Conservation (phyloP, 64 coral and sea anemone species). For the Stichodactyla helianthus region DNA sequence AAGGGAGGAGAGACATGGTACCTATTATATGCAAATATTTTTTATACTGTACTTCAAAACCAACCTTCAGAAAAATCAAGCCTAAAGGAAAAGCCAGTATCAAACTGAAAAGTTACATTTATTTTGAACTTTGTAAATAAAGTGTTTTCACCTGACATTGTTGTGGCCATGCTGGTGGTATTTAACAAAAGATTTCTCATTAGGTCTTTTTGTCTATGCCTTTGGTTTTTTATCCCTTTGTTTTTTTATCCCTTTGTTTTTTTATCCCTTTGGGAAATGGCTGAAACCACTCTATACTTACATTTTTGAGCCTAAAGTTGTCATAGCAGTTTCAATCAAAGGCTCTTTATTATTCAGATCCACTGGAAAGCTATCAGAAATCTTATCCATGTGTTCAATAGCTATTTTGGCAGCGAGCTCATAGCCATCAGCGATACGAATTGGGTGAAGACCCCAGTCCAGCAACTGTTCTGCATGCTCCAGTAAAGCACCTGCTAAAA, state of each 20-base stretch:
- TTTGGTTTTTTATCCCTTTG: too few species aligned
- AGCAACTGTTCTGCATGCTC: slow-evolving; percentile 97
- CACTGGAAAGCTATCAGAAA: slow-evolving; percentile 85
- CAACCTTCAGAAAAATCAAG: too few species aligned
- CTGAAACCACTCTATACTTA: slow-evolving; percentile 44
- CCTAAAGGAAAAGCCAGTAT: too few species aligned
- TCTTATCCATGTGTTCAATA: slow-evolving; percentile 84
- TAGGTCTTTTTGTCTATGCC: too few species aligned
- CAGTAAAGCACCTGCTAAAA: slow-evolving; percentile 89
- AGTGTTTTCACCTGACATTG: too few species aligned
- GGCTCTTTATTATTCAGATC: slow-evolving; percentile 70
- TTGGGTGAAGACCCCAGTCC: slow-evolving; percentile 97
- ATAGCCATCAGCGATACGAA: slow-evolving; percentile 97
- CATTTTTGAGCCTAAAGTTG: slow-evolving; percentile 98
- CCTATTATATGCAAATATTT: too few species aligned
- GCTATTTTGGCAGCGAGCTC: slow-evolving; percentile 95
- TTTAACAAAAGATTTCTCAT: too few species aligned
- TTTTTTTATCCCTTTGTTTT: too few species aligned
- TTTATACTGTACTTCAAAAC: too few species aligned
- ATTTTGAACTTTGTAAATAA: not conserved
- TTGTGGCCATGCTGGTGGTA: too few species aligned
- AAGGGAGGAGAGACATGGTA: too few species aligned
- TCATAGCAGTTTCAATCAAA: slow-evolving; percentile 95
- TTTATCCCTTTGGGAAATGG: too few species aligned
- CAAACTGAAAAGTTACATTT: not conserved